A percentile compares a stretch with the other conserved stretches of the same genome.
These are phyloP conservation scores for Anisognathus igniventris DNA, from an alignment of 2,797 vertebrate species.

Conservation along the genomic window DNA sequence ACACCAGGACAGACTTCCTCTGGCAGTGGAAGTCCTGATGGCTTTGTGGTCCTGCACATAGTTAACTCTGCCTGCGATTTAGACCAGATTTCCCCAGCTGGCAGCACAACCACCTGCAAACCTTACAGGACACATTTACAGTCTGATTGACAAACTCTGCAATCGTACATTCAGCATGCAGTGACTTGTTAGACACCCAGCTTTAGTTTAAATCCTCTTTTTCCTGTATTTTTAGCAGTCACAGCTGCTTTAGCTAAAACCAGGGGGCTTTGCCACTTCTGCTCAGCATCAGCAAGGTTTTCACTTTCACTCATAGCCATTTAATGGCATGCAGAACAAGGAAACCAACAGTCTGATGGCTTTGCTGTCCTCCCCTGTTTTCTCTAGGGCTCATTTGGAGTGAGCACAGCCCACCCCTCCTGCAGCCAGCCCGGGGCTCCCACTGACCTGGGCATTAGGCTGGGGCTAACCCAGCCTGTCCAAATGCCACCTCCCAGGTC, in stretches of 20 bases:
- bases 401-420: not conserved
- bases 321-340: not conserved
- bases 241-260: conserved; percentile 25
- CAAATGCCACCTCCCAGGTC: not conserved
- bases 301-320: conserved; percentile 6
- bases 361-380: not conserved
- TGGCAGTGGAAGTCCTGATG: not conserved
- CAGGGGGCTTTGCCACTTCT: conserved; percentile 30
- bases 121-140: not conserved
- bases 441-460: not conserved
- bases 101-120: not conserved
- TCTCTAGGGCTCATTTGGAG: not conserved
- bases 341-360: not conserved
- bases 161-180: not conserved
- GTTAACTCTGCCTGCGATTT: not conserved
- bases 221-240: conserved; percentile 17
- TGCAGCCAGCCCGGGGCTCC: not conserved
- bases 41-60: not conserved
- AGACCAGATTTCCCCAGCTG: not conserved
- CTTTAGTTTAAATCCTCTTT: conserved; percentile 9
- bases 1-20: not conserved
- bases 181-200: not conserved
- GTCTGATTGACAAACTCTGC: not conserved
- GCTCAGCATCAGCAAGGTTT: conserved; percentile 41
- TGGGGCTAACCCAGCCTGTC: not conserved